Conservation (phyloP, 2,888 invertebrate genomes). For the Pyrocoelia pectoralis region DNA sequence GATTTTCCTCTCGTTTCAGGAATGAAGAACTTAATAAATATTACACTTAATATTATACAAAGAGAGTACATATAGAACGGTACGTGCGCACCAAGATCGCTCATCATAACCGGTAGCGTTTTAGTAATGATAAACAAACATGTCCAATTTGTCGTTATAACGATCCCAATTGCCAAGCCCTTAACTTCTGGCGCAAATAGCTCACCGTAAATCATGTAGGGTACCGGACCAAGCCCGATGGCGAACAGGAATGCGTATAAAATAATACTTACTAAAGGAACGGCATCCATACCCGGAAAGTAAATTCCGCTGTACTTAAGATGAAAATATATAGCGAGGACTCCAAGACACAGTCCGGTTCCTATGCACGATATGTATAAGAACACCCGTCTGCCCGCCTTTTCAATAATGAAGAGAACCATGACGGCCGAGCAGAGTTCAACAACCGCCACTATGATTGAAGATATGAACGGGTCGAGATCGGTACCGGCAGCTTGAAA, state of each 20-base stretch:
- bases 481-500: conserved; percentile 74
- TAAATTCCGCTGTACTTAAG: background rate
- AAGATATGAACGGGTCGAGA: conserved; percentile 68
- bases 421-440: conserved; percentile 75
- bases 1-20: conserved; percentile 26
- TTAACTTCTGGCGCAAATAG: conserved; percentile 32
- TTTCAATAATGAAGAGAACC: conserved; percentile 74
- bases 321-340: conserved; percentile 15
- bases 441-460: conserved; percentile 79
- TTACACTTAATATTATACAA: conserved; percentile 24
- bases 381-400: conserved; percentile 73
- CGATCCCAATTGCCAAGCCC: conserved; percentile 33
- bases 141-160: conserved; percentile 31
- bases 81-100: conserved; percentile 20
- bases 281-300: conserved; percentile 20
- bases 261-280: conserved; percentile 32
- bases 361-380: conserved; percentile 21
- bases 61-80: conserved; percentile 34
- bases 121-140: conserved; percentile 32
- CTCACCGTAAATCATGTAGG: conserved; percentile 34
- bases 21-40: conserved; percentile 29
- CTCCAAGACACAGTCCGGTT: conserved; percentile 13
- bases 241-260: conserved; percentile 27
- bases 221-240: conserved; percentile 32
- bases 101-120: conserved; percentile 29